Evolutionary conservation across 1,140 invertebrate species (phyloP).

Genomic region (Drosophila chauvacae): DNA sequence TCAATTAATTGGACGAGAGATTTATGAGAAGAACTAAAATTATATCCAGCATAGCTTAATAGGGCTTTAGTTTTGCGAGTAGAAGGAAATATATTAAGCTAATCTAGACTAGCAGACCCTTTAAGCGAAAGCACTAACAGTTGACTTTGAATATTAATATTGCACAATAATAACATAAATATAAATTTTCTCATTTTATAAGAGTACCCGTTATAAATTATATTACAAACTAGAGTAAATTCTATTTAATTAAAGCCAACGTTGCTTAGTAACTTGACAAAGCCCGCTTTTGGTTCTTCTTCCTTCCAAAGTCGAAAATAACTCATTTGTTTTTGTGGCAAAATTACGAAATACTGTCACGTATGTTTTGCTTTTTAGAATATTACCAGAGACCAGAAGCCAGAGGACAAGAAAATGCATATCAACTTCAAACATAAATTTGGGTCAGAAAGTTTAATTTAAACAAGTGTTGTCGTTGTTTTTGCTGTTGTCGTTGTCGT

Average conservation of each 20-base stretch:
- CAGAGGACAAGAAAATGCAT: conserved; percentile 61
- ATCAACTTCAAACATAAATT: conserved; percentile 81
- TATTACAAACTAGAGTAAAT: conserved; percentile 30
- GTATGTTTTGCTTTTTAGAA: conserved; percentile 81
- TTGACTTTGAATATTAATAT: not conserved
- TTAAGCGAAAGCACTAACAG: not conserved
- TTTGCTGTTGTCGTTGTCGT: conserved; percentile 29
- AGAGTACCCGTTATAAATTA: not conserved
- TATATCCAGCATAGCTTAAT: conserved; percentile 4
- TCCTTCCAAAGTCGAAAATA: conserved; percentile 35
- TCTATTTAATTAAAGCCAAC: conserved; percentile 63
- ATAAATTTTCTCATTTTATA: not conserved
- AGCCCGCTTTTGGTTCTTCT: not conserved
- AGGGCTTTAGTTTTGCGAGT: not conserved
- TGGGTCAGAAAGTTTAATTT: conserved; percentile 81
- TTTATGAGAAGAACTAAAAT: conserved; percentile 13
- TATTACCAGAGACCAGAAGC: conserved; percentile 52
- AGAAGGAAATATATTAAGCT: not conserved
- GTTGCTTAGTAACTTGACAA: conserved; percentile 3
- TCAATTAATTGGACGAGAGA: conserved; percentile 33
- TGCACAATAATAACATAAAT: not conserved
- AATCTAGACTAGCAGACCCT: not conserved
- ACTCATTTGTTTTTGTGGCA: conserved; percentile 59
- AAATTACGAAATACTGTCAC: conserved; percentile 80
- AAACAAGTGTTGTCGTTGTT: conserved; percentile 61